Conservation (phyloP, 2,113 vertebrate genomes). For the Myotis lucifugus region DNA sequence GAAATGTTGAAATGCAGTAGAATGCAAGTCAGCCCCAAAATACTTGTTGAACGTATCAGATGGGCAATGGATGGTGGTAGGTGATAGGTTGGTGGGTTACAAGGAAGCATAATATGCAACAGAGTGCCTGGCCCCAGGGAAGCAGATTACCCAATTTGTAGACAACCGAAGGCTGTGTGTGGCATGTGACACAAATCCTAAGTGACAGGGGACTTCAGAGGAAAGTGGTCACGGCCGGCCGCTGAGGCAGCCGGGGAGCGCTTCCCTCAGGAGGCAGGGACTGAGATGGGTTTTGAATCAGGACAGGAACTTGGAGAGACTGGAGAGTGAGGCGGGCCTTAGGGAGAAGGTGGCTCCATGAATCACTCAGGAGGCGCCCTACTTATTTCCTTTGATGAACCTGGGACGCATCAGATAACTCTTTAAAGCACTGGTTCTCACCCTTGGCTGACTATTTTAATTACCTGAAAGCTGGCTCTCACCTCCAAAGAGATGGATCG, state of each 20-base stretch:
- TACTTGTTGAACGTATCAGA: not conserved
- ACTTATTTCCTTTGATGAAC: slow-evolving; percentile 2
- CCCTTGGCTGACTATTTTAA: not conserved
- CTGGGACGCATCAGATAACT: not conserved
- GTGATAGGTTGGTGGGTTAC: not conserved
- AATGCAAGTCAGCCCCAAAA: not conserved
- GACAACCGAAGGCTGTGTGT: not conserved
- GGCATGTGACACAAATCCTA: not conserved
- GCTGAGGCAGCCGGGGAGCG: not conserved
- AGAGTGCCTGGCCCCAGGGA: not conserved
- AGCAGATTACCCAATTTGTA: not conserved
- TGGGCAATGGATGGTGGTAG: not conserved
- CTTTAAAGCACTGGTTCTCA: slow-evolving; percentile 21
- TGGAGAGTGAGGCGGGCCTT: not conserved
- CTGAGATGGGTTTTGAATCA: not conserved
- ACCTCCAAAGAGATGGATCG: not conserved
- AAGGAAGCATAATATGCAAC: not conserved
- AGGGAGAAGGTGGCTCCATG: not conserved
- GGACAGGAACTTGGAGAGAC: not conserved
- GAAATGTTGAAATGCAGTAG: not conserved
- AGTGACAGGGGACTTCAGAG: not conserved
- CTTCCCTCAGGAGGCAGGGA: not conserved
- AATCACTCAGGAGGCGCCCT: not conserved
- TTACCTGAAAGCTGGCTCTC: not conserved
- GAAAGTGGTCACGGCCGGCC: not conserved